Evolutionary conservation across 2,797 vertebrate species (phyloP).

Genomic region (Microhierax caerulescens): DNA sequence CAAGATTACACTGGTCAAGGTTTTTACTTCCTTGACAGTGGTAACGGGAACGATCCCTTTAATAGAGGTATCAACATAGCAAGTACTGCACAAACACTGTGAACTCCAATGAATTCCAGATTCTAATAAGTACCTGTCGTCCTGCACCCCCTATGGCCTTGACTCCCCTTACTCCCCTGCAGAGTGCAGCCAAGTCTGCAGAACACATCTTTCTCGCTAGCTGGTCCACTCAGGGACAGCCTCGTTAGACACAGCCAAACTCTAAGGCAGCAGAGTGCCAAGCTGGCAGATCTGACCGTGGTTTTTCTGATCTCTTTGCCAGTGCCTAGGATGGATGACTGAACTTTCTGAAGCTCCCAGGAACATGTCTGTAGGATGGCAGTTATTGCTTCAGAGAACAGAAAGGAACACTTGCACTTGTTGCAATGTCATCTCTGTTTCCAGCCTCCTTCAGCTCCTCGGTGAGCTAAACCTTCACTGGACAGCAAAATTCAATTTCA

Average conservation of each 20-base stretch:
- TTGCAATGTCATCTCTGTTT: neutral
- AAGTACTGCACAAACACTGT: neutral
- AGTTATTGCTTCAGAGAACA: neutral
- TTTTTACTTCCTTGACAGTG: neutral
- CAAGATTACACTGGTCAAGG: neutral
- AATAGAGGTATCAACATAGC: neutral
- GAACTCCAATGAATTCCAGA: neutral
- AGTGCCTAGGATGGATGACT: neutral
- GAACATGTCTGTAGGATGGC: neutral
- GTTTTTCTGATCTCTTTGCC: neutral
- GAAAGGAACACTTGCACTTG: neutral
- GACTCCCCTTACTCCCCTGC: neutral
- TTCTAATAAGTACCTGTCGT: neutral
- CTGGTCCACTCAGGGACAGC: neutral
- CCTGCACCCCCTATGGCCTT: neutral
- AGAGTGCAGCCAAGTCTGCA: neutral
- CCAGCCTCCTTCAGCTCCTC: neutral
- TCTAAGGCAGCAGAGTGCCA: neutral
- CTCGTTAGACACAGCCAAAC: neutral
- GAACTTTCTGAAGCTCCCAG: neutral
- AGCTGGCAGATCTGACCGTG: neutral
- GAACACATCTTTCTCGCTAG: neutral
- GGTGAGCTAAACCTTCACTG: neutral
- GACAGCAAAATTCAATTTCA: neutral
- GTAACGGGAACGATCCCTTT: neutral